phyloP scores from a whole-genome alignment of 2,888 invertebrate genomes.

The Drosophila kambysellisi region DNA sequence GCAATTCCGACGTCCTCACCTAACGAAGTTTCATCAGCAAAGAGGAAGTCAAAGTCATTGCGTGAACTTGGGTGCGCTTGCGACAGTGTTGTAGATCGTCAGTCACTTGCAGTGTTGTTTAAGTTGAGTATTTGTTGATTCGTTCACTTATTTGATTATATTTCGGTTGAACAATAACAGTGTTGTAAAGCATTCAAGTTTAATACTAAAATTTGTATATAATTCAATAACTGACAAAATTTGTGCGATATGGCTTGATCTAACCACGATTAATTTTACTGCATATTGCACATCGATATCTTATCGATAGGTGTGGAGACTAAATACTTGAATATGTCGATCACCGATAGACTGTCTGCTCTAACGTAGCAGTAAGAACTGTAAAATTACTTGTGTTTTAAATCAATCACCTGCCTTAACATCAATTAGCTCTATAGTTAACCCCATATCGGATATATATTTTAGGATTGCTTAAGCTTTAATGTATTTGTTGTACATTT shows the following conservation, averaged over 20 bases:
- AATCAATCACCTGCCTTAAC: background rate
- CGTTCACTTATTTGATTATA: background rate
- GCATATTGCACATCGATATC: background rate
- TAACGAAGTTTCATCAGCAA: background rate
- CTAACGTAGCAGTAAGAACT: background rate
- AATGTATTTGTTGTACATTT: background rate
- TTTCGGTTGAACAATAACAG: background rate
- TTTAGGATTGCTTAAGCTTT: background rate
- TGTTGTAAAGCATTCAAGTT: background rate
- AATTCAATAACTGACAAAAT: background rate
- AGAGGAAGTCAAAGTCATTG: background rate
- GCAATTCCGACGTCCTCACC: background rate
- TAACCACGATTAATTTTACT: background rate
- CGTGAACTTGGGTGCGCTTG: conserved; percentile 29
- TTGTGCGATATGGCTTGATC: background rate
- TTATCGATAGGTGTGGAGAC: background rate
- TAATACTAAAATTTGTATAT: background rate
- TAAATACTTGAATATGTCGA: background rate
- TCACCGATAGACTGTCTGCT: background rate
- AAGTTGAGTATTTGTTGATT: background rate
- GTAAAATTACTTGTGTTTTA: background rate
- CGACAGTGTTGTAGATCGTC: conserved; percentile 1
- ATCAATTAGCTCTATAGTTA: background rate
- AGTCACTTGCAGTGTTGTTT: background rate
- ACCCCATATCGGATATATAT: background rate